phyloP scores from a whole-genome alignment of 2,113 vertebrate genomes.

The Myodes glareolus region DNA sequence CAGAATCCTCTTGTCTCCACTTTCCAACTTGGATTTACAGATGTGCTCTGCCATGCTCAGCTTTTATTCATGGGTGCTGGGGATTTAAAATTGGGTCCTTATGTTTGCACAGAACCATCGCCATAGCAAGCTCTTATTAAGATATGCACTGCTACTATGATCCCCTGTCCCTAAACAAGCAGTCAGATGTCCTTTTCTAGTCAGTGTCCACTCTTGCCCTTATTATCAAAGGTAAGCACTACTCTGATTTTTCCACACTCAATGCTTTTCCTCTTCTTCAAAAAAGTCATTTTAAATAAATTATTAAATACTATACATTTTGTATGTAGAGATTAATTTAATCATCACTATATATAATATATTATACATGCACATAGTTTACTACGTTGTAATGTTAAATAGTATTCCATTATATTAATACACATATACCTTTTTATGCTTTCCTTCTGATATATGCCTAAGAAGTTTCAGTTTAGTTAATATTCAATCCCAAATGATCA shows the following conservation, averaged over 20 bases:
- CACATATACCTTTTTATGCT: neutral
- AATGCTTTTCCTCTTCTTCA: constrained; percentile 2
- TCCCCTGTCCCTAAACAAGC: neutral
- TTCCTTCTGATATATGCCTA: neutral
- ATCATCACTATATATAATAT: neutral
- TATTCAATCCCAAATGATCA: neutral
- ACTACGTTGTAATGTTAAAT: neutral
- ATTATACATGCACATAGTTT: neutral
- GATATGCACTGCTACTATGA: neutral
- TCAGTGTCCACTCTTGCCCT: neutral
- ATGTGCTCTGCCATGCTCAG: too few species aligned
- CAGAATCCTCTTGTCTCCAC: too few species aligned
- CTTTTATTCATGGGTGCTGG: too few species aligned
- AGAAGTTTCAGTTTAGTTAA: neutral
- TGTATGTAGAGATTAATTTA: neutral
- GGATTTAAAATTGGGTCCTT: too few species aligned
- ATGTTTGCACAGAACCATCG: too few species aligned
- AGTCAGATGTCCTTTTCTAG: neutral
- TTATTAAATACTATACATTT: neutral
- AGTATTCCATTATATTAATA: neutral
- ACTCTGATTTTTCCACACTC: constrained; percentile 23
- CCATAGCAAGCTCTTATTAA: neutral
- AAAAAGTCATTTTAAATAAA: neutral
- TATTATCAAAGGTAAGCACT: neutral
- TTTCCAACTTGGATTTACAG: too few species aligned